A percentile compares a stretch with the other conserved stretches of the same genome.
These are phyloP conservation scores for Bergia sp. DNA, from an alignment of 92 coral and sea anemone genomes.

Conservation along the genomic window DNA sequence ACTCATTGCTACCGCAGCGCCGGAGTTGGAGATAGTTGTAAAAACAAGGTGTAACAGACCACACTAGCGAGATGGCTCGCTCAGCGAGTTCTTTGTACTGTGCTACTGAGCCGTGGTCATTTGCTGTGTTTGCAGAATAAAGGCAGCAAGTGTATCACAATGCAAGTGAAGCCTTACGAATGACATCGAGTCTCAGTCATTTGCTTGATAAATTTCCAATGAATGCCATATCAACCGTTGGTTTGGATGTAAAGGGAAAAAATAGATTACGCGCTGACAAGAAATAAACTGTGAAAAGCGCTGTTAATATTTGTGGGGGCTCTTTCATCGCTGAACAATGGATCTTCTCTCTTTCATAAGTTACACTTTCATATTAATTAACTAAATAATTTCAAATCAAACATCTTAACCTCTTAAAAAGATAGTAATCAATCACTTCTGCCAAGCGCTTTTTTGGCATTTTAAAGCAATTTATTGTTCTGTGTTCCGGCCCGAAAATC, in stretches of 20 bases:
- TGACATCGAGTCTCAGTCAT: not conserved
- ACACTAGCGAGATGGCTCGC: not conserved
- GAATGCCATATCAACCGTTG: not conserved
- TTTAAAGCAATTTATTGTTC: too few species aligned
- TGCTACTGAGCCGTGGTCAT: not conserved
- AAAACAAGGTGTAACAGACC: not conserved
- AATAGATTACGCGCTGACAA: not conserved
- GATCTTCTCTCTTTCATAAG: too few species aligned
- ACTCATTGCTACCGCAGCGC: too few species aligned
- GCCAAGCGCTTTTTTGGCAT: too few species aligned
- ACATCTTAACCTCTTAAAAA: too few species aligned
- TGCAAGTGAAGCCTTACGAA: not conserved
- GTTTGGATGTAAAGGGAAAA: not conserved
- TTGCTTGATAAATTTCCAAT: constrained; percentile 3
- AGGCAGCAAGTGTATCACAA: not conserved
- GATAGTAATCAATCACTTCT: too few species aligned
- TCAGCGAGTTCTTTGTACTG: constrained; percentile 1
- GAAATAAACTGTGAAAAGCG: not conserved
- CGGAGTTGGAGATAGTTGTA: not conserved
- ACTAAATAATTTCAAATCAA: too few species aligned
- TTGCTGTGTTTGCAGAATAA: not conserved
- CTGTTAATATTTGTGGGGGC: not conserved
- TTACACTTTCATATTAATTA: too few species aligned
- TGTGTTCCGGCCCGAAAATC: too few species aligned
- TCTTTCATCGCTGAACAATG: too few species aligned